phyloP scores from a whole-genome alignment of 2,113 vertebrate species.

The Scalopus aquaticus region DNA sequence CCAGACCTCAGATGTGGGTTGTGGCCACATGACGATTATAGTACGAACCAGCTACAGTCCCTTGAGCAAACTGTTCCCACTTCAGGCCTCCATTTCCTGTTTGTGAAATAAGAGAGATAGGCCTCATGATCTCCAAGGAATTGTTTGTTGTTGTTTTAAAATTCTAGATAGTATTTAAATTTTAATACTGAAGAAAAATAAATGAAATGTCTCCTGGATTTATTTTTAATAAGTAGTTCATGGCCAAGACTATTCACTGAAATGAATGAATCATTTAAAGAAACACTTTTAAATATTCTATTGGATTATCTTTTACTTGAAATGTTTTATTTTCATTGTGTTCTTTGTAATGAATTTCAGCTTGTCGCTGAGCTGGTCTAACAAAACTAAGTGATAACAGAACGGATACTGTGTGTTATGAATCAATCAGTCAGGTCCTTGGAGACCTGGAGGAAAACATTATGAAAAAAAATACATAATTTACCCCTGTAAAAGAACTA shows the following conservation, averaged over 20 bases:
- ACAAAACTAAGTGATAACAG: conserved; percentile 26
- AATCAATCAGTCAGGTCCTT: background rate
- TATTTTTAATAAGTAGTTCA: conserved; percentile 2
- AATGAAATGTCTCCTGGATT: conserved; percentile 36
- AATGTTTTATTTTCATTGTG: background rate
- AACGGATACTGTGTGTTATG: conserved; percentile 19
- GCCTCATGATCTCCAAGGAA: background rate
- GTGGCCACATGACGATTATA: background rate
- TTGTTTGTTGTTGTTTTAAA: background rate
- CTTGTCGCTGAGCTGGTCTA: background rate
- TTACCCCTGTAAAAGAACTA: conserved; percentile 6
- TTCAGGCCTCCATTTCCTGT: background rate
- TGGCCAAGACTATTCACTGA: conserved; percentile 12
- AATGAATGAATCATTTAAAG: conserved; percentile 21
- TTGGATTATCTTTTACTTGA: background rate
- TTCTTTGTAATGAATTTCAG: background rate
- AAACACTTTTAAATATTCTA: background rate
- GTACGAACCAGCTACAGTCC: background rate
- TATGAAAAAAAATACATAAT: background rate
- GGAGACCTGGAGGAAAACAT: background rate
- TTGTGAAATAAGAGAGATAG: background rate
- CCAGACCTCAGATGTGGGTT: background rate
- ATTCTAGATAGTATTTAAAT: conserved; percentile 15
- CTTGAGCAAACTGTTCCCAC: background rate
- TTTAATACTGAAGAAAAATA: conserved; percentile 9